Conservation (phyloP, 37 sponge, comb jelly and placozoan genomes). For the Cladorhizidae sp. region DNA sequence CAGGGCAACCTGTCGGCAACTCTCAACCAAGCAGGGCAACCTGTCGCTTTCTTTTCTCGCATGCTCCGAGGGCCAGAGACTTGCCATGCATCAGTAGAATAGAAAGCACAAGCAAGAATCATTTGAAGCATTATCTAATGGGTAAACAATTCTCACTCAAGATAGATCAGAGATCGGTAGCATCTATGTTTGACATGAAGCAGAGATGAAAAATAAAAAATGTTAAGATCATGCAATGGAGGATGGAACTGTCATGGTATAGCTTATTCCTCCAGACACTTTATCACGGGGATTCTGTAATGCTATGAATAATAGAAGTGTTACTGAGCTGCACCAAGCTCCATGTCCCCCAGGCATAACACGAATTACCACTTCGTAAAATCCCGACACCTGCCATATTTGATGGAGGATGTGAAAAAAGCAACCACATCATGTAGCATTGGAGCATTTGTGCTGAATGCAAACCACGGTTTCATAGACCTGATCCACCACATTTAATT, state of each 20-base stretch:
- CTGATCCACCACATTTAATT: not conserved
- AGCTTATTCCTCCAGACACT: constrained; percentile 1
- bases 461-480: not conserved
- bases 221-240: constrained; percentile 4
- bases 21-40: not conserved
- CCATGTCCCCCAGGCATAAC: not conserved
- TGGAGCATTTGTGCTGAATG: not conserved
- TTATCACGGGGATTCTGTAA: not conserved
- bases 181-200: not conserved
- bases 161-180: constrained; percentile 1
- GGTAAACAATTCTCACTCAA: not conserved
- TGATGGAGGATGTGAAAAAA: not conserved
- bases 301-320: too few relatives aligned
- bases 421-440: not conserved
- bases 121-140: not conserved
- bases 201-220: not conserved
- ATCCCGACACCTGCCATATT: not conserved
- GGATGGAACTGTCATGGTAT: not conserved
- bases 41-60: constrained; percentile 1
- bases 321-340: not conserved
- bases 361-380: not conserved
- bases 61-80: not conserved
- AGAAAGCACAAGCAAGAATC: not conserved
- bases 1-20: not conserved
- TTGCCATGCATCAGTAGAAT: too few relatives aligned